These are phyloP conservation scores for Amphipyra tragopoginis DNA, from an alignment of 2,888 invertebrate genomes.

Conservation along the genomic window DNA sequence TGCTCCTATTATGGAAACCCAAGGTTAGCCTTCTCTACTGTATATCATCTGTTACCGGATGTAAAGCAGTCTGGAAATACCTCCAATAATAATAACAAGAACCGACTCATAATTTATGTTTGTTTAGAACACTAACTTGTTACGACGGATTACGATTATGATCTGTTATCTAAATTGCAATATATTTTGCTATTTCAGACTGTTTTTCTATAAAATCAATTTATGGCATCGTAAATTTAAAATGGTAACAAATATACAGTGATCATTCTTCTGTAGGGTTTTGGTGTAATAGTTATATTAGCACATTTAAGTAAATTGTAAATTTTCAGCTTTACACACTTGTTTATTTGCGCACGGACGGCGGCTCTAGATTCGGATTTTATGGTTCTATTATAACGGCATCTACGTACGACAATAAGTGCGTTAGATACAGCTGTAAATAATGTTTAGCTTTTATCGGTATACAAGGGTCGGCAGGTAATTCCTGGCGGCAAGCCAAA, in stretches of 20 bases:
- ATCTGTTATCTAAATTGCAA: slow-evolving; percentile 46
- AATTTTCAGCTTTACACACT: slow-evolving; percentile 25
- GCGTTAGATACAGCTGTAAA: slow-evolving; percentile 79
- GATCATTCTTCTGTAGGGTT: slow-evolving; percentile 18
- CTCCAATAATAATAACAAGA: slow-evolving; percentile 36
- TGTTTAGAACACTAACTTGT: slow-evolving; percentile 40
- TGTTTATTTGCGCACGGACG: slow-evolving; percentile 58
- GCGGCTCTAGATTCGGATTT: slow-evolving; percentile 50
- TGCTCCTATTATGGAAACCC: neutral
- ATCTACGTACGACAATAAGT: slow-evolving; percentile 74
- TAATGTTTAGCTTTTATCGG: slow-evolving; percentile 85
- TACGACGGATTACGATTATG: slow-evolving; percentile 37
- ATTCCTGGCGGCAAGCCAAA: slow-evolving; percentile 82
- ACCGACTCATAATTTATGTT: slow-evolving; percentile 39
- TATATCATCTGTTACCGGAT: slow-evolving; percentile 18
- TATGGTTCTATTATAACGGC: slow-evolving; percentile 64
- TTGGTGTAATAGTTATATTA: slow-evolving; percentile 9
- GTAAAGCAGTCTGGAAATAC: slow-evolving; percentile 32
- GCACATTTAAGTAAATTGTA: slow-evolving; percentile 30
- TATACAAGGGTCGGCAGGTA: slow-evolving; percentile 87
- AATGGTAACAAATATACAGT: slow-evolving; percentile 25
- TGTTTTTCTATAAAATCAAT: slow-evolving; percentile 36
- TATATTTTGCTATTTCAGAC: slow-evolving; percentile 27
- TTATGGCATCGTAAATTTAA: slow-evolving; percentile 34
- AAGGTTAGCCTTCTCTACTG: neutral